Evolutionary conservation across 2,113 vertebrate species (phyloP).

Genomic region (Chlorodrepanis virens): DNA sequence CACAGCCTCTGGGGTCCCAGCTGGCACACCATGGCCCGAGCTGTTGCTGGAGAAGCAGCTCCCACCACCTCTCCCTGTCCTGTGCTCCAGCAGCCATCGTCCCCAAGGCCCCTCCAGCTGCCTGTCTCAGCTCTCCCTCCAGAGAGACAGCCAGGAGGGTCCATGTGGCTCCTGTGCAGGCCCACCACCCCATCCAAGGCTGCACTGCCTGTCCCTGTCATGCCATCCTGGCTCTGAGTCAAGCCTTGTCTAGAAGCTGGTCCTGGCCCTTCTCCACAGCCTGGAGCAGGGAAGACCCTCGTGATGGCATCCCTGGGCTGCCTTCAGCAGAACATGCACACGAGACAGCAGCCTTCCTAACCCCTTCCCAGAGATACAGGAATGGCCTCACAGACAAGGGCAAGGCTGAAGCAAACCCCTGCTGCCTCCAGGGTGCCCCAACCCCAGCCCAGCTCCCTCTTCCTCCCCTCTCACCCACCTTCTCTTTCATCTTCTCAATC

Average conservation of each 20-base stretch:
- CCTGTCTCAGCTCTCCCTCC: background rate
- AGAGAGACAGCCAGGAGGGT: background rate
- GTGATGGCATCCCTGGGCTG: background rate
- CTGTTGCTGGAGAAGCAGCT: background rate
- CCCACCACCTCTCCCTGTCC: background rate
- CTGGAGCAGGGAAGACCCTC: background rate
- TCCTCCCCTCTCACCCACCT: constrained; percentile 51
- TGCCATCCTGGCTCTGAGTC: background rate
- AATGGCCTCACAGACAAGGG: fast-evolving
- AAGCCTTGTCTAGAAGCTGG: background rate
- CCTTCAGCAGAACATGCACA: background rate
- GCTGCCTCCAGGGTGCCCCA: background rate
- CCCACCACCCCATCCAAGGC: background rate
- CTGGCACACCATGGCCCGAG: fast-evolving
- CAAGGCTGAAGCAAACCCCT: background rate
- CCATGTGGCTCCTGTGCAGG: background rate
- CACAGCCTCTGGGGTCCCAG: background rate
- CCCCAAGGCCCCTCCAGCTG: background rate
- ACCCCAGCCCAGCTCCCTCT: background rate
- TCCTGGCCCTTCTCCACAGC: background rate
- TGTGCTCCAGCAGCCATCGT: background rate
- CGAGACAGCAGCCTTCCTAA: fast-evolving
- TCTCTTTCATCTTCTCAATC: constrained; percentile 91
- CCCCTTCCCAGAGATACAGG: background rate
- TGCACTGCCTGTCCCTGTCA: background rate